These are phyloP conservation scores for Nycticorax nycticorax DNA, from an alignment of 2,113 vertebrate genomes.

Conservation along the genomic window DNA sequence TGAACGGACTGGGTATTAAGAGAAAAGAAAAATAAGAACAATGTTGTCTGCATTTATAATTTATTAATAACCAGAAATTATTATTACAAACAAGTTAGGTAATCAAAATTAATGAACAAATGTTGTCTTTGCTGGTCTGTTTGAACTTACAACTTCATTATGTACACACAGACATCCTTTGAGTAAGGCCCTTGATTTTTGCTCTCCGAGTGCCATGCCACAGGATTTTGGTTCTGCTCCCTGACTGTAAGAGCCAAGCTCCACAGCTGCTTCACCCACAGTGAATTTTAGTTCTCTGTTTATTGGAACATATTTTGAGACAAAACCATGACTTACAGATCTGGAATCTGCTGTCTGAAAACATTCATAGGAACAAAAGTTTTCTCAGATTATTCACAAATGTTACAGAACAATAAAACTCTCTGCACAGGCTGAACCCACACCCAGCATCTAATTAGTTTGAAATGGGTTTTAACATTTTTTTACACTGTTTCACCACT, in stretches of 20 bases:
- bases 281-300: background rate
- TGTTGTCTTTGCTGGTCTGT: background rate
- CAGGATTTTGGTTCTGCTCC: background rate
- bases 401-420: slow-evolving; percentile 19
- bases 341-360: slow-evolving; percentile 37
- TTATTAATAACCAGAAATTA: background rate
- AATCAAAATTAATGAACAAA: background rate
- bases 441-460: background rate
- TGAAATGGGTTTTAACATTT: background rate
- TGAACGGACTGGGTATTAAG: background rate
- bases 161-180: background rate
- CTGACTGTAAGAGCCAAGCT: background rate
- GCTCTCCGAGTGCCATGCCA: background rate
- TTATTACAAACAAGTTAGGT: background rate
- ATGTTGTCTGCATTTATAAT: background rate
- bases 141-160: background rate
- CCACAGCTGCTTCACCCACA: slow-evolving; percentile 10
- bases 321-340: slow-evolving; percentile 16
- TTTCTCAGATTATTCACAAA: slow-evolving; percentile 51
- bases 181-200: background rate
- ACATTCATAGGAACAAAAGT: background rate
- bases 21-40: background rate
- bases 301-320: background rate
- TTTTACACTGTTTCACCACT: background rate
- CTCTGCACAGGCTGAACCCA: background rate